Evolutionary conservation across 2,888 invertebrate genomes (phyloP).

Genomic region (Lasius fuliginosus): DNA sequence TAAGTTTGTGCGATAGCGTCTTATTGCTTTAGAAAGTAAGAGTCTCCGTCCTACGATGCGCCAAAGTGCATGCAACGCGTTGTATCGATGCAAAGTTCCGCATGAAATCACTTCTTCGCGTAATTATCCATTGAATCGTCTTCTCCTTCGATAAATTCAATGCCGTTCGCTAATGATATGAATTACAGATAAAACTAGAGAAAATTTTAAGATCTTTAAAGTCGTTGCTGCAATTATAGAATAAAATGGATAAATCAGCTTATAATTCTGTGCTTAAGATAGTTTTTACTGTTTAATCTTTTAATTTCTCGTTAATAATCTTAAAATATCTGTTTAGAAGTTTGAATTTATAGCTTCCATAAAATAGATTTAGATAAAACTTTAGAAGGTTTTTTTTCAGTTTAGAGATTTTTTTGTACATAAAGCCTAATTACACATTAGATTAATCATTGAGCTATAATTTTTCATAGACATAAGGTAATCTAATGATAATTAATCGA

Average conservation of each 20-base stretch:
- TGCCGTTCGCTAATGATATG: background rate
- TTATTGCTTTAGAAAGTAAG: conserved; percentile 80
- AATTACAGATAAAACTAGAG: background rate
- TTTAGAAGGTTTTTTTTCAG: background rate
- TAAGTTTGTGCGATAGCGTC: conserved; percentile 49
- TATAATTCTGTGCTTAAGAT: background rate
- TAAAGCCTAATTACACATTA: background rate
- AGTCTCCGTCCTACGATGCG: conserved; percentile 70
- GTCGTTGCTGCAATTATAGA: background rate
- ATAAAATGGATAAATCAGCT: background rate
- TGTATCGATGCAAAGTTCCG: conserved; percentile 22
- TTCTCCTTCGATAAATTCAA: conserved; percentile 20
- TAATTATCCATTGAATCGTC: conserved; percentile 45
- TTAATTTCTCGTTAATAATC: background rate
- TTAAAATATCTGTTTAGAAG: background rate
- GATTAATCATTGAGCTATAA: background rate
- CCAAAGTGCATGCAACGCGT: conserved; percentile 52
- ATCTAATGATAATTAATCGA: conserved; percentile 30
- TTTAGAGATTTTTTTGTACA: background rate
- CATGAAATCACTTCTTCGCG: conserved; percentile 28
- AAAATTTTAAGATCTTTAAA: background rate
- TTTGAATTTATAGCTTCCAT: background rate
- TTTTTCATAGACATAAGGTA: background rate
- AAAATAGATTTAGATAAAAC: background rate
- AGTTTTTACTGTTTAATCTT: background rate